Conservation (phyloP, 2,113 vertebrate genomes). For the Lasiurus borealis region DNA sequence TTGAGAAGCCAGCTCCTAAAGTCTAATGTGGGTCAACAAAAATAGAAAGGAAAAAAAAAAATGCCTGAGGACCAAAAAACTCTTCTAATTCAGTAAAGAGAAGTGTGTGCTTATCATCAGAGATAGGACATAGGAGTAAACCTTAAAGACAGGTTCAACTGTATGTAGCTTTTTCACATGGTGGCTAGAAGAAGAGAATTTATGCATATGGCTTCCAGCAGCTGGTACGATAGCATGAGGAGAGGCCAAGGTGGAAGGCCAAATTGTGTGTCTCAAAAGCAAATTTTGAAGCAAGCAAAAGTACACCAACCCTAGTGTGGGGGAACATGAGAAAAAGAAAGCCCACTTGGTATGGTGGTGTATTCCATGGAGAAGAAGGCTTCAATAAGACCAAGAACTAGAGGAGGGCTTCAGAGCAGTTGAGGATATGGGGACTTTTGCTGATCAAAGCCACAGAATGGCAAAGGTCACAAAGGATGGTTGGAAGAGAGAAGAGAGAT, state of each 20-base stretch:
- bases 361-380: neutral
- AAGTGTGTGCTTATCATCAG: neutral
- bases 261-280: neutral
- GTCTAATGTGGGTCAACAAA: neutral
- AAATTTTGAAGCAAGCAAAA: neutral
- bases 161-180: neutral
- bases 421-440: neutral
- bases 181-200: neutral
- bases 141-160: neutral
- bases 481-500: neutral
- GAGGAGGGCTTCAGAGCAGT: neutral
- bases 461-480: neutral
- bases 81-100: neutral
- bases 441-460: neutral
- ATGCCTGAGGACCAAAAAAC: neutral
- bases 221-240: neutral
- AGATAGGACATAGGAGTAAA: neutral
- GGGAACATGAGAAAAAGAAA: neutral
- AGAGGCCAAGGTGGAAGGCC: neutral
- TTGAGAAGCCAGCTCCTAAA: neutral
- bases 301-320: neutral
- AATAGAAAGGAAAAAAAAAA: neutral
- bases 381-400: neutral
- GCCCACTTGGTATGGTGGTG: too few relatives aligned
- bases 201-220: neutral